Base-by-base conservation (phyloP, 2,797 vertebrate genomes). In the Mus minutoides region DNA sequence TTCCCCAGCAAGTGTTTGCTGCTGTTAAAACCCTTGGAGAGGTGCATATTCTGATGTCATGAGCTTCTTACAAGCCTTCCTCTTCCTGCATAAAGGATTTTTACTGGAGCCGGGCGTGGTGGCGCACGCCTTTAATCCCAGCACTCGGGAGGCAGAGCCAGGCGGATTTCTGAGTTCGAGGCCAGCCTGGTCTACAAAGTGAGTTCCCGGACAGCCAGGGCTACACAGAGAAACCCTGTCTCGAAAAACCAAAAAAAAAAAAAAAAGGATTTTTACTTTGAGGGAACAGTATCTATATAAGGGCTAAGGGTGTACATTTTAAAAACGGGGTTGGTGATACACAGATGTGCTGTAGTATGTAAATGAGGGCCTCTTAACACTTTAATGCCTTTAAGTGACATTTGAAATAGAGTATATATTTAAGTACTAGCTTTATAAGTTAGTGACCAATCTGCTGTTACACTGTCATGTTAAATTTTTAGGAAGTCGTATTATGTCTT, bases 401-500 rank as follows among this genome's bases (percentile, higher is more conserved):
- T 92, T 73, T 80, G 21, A n/a, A 93, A 24, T 88, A 90, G 77
- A 29, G 73, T 84, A 13, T 80, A 34, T 93, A 69, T 37, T 80
- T 85, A 17, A 75, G 26, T 73, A 37, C n/a, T 89, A 7, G 11
- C 82, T 96, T 96, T 94, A 10, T 85, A 75, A 94, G 75, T 91
- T 75, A 94, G 13, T 71, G 64, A 87, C 67, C 34, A 76, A 29
- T 96, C 52, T 60, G 29, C 46, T 94, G n/a, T 92, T 91, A 71
- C 6, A 92, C 49, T 80, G 62, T 60, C 37, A 37, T 76, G 37
- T 49, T 88, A 88, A 60, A 37, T 69, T 94, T 96, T 94, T 88
- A 86, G 90, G 86, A 95, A 86, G 54, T 88, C 54, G 71, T 85
- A 56, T 60, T 83, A 56, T 31, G 37, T 64, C 46, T 92, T 92